Evolutionary conservation across 30 jellyfish, hydroid and myxozoan genomes (phyloP).

Genomic region (Hydractinia echinata): DNA sequence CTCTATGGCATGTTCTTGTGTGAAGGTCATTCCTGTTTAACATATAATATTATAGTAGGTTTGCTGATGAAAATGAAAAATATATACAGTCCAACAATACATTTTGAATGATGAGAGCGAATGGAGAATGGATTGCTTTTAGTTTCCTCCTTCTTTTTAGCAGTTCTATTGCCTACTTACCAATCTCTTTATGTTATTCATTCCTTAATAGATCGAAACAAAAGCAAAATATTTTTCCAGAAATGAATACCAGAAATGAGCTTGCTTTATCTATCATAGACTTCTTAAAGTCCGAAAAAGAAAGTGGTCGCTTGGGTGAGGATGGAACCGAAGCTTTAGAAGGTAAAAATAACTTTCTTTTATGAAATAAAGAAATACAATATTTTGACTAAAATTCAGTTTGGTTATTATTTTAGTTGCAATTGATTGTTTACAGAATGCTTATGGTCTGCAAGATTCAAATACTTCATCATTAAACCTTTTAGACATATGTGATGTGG

Average conservation of each 20-base stretch:
- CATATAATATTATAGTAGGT: too few species aligned
- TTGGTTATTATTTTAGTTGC: slow-evolving; percentile 17
- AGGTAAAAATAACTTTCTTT: slow-evolving; percentile 42
- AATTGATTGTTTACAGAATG: slow-evolving; percentile 37
- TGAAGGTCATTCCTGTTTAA: too few species aligned
- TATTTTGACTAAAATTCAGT: not conserved
- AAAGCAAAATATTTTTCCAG: too few species aligned
- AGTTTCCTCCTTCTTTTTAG: too few species aligned
- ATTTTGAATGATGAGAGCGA: too few species aligned
- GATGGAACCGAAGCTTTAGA: slow-evolving; percentile 74
- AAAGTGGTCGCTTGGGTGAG: slow-evolving; percentile 38
- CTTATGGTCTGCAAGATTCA: slow-evolving; percentile 37
- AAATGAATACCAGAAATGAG: slow-evolving; percentile 22
- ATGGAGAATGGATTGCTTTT: too few species aligned
- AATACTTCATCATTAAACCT: slow-evolving; percentile 3
- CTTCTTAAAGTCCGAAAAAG: slow-evolving; percentile 46
- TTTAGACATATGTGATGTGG: not conserved
- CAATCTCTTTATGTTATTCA: too few species aligned
- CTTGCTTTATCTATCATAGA: slow-evolving; percentile 54
- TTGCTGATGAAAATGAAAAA: too few species aligned
- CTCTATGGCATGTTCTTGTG: too few species aligned
- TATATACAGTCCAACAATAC: too few species aligned
- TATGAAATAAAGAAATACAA: not conserved
- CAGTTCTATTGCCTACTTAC: too few species aligned
- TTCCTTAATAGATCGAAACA: too few species aligned